Evolutionary conservation across 2,113 vertebrate genomes (phyloP).

Genomic region (Microcebus ravelobensis): DNA sequence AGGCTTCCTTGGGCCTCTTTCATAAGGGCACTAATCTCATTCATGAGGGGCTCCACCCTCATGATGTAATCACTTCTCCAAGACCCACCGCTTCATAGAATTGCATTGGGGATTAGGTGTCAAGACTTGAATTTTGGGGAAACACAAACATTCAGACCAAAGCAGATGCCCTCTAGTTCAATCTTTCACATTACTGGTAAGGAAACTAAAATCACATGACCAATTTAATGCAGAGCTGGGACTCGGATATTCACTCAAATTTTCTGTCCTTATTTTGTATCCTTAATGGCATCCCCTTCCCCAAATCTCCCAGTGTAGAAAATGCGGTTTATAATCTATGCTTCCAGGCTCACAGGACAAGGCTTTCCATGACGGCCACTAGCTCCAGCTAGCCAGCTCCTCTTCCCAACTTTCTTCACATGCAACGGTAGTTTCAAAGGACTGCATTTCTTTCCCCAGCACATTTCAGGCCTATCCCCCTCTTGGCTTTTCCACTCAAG

Average conservation of each 20-base stretch:
- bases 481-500: not conserved
- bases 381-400: not conserved
- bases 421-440: not conserved
- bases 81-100: not conserved
- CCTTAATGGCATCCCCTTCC: not conserved
- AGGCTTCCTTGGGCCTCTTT: not conserved
- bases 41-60: not conserved
- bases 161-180: not conserved
- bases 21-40: not conserved
- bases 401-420: not conserved
- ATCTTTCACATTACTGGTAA: not conserved
- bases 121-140: not conserved
- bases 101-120: not conserved
- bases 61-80: not conserved
- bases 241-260: not conserved
- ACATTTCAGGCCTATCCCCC: not conserved
- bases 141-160: not conserved
- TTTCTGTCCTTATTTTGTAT: not conserved
- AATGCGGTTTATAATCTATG: too few relatives aligned
- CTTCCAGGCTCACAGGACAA: not conserved
- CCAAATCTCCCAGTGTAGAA: not conserved
- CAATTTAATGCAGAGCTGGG: not conserved
- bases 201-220: not conserved
- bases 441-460: not conserved
- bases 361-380: not conserved